Evolutionary conservation across 2,113 vertebrate species (phyloP), one percentile per base, ranked within the genome.

Genomic region (Sturnira hondurensis): DNA sequence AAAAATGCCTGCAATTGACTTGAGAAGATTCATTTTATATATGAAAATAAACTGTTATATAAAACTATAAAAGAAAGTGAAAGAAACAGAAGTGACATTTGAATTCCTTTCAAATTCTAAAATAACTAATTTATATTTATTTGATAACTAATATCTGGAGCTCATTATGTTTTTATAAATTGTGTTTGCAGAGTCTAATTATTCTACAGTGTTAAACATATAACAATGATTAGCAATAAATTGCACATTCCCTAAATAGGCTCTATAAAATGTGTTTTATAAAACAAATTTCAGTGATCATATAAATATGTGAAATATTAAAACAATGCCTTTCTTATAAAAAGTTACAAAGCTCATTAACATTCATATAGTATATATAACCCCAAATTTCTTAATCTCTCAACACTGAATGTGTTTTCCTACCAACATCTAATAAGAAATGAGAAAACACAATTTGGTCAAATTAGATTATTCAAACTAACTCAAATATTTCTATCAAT

Each of bases 1-100:
- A 76, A 83, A 86, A 93, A 90, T 52, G 31, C 28, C 7, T 50
- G 5, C 28, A 96, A 94, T 70, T 94, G 38, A 80, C 73, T 86
- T 70, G 8, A 71, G 67, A 71, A 96, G 26, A 92, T 92, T 94
- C 33, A 89, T 81, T 96, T 95, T 86, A 94, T 33, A 92, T 85
- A 87, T 7, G 4, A 82, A 92, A 92, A 84, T 96, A 10, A 94
- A 77, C 92, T 26, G 52, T 26, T 61, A 33, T 67, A 63, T 22
- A 86, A 63, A 86, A 56, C 20, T 81, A 74, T 61, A 81, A 58
- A 88, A 74, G 38, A 52, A 87, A 93, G 12, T 14, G 24, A 76
- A 3, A 47, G 4, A 67, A 22, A 91, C 73, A 47, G 19, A 76
- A 38, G 6, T 24, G 81, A 76, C 0, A 19, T 83, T 74, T 71